phyloP scores from a whole-genome alignment of 2,888 invertebrate species.

The Acrobasis consociella region DNA sequence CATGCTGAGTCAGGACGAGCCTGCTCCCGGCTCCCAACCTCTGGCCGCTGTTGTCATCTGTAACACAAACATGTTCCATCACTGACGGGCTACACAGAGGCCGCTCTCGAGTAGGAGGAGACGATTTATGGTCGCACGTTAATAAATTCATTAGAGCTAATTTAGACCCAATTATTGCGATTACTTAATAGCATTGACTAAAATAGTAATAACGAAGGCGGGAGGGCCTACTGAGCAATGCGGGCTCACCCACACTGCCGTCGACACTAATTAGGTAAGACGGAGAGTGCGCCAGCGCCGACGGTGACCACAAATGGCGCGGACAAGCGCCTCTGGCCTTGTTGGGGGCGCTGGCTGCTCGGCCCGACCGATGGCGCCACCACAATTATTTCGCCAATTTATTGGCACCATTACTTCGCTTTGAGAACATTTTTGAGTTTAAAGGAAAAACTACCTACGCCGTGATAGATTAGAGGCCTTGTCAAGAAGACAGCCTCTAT shows the following conservation, averaged over 20 bases:
- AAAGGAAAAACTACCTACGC: slow-evolving; percentile 18
- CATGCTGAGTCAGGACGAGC: slow-evolving; percentile 69
- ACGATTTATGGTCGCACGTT: slow-evolving; percentile 38
- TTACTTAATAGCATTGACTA: slow-evolving; percentile 51
- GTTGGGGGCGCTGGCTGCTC: slow-evolving; percentile 44
- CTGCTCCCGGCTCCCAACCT: slow-evolving; percentile 40
- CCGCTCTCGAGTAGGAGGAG: slow-evolving; percentile 34
- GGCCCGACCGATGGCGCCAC: slow-evolving; percentile 65
- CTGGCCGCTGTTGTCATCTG: slow-evolving; percentile 56
- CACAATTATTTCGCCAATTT: slow-evolving; percentile 59
- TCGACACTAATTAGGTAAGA: slow-evolving; percentile 71
- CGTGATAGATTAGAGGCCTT: slow-evolving; percentile 2
- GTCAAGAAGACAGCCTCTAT: slow-evolving; percentile 4
- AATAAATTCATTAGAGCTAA: slow-evolving; percentile 46
- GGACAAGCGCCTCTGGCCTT: slow-evolving; percentile 64
- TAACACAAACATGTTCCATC: slow-evolving; percentile 44
- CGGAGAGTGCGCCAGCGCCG: slow-evolving; percentile 52
- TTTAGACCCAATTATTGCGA: slow-evolving; percentile 46
- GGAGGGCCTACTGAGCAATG: slow-evolving; percentile 55
- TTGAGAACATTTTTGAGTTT: slow-evolving; percentile 12
- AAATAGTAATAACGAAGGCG: slow-evolving; percentile 65
- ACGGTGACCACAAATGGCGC: slow-evolving; percentile 69
- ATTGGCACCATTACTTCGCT: slow-evolving; percentile 36
- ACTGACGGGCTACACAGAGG: neutral
- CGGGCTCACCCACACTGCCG: slow-evolving; percentile 73